Percentiles rank a stretch among this genome's conserved stretches.
Evolutionary conservation across 2,797 vertebrate genomes (phyloP).

Genomic region (Melanotaenia parkinsoni): DNA sequence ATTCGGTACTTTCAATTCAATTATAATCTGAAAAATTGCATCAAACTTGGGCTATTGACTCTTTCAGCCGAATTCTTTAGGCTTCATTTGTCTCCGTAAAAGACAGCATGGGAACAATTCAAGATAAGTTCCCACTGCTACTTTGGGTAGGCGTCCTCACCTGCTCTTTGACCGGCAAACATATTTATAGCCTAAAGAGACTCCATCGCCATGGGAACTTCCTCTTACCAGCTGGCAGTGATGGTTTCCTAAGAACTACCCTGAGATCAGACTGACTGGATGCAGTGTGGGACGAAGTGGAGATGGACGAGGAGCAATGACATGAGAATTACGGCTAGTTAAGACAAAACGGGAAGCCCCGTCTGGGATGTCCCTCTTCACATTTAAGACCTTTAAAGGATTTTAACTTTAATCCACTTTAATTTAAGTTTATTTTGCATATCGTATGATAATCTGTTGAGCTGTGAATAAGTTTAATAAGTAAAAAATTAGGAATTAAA

Average conservation of each 20-base stretch:
- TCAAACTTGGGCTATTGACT: neutral
- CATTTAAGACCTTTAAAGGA: slow-evolving; percentile 27
- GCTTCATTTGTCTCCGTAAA: slow-evolving; percentile 3
- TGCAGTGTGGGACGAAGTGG: slow-evolving; percentile 27
- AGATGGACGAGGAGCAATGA: slow-evolving; percentile 22
- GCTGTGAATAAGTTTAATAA: neutral
- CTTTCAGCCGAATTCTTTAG: neutral
- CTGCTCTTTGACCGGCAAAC: slow-evolving; percentile 67
- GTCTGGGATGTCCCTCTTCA: slow-evolving; percentile 18
- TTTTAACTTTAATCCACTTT: slow-evolving; percentile 10
- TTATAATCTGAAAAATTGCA: neutral
- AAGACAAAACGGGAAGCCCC: slow-evolving; percentile 29
- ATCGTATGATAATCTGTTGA: slow-evolving; percentile 3
- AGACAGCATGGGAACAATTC: slow-evolving; percentile 52
- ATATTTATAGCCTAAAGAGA: slow-evolving; percentile 70
- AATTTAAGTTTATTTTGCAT: neutral
- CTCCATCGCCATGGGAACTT: slow-evolving; percentile 74
- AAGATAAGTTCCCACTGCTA: slow-evolving; percentile 33
- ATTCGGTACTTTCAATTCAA: too few species aligned
- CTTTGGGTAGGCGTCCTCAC: slow-evolving; percentile 50
- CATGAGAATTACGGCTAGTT: slow-evolving; percentile 25
- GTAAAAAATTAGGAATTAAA: neutral
- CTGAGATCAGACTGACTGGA: slow-evolving; percentile 48
- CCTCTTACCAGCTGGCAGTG: slow-evolving; percentile 54
- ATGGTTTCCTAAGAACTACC: slow-evolving; percentile 25